Evolutionary conservation across 2,797 vertebrate species (phyloP).

Genomic region (Podargus strigoides): DNA sequence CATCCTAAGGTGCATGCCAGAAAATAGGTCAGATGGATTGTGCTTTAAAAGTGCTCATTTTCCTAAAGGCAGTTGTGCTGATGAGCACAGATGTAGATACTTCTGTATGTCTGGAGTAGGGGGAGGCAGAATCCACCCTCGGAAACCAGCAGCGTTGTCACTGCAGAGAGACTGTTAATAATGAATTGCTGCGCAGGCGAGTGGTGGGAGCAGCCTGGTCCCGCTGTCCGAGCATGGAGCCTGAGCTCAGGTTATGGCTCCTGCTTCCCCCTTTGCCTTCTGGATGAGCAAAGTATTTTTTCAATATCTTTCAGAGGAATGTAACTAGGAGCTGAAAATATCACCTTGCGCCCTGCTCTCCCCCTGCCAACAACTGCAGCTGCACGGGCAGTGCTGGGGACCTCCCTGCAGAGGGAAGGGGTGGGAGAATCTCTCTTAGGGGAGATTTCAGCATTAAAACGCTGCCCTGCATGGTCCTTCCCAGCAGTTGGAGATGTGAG

Average conservation of each 20-base stretch:
- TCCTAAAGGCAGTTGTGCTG: background rate
- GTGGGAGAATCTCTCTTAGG: background rate
- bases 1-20: constrained; percentile 23
- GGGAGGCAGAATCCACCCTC: background rate
- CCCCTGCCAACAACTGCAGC: rapidly evolving
- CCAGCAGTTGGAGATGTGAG: background rate
- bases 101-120: background rate
- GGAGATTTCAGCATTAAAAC: background rate
- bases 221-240: rapidly evolving
- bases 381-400: background rate
- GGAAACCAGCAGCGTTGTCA: background rate
- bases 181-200: background rate
- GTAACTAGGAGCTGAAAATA: background rate
- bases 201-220: background rate
- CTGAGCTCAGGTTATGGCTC: background rate
- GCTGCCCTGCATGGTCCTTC: background rate
- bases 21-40: constrained; percentile 56
- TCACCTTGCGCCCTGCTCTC: background rate
- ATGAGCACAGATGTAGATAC: background rate
- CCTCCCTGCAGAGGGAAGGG: background rate
- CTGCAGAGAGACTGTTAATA: background rate
- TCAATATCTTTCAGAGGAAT: background rate
- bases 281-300: background rate
- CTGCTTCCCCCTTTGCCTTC: background rate
- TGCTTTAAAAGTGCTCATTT: constrained; percentile 6